Evolutionary conservation across 30 jellyfish, hydroid and myxozoan species (phyloP).

Genomic region (Clytia hemisphaerica): DNA sequence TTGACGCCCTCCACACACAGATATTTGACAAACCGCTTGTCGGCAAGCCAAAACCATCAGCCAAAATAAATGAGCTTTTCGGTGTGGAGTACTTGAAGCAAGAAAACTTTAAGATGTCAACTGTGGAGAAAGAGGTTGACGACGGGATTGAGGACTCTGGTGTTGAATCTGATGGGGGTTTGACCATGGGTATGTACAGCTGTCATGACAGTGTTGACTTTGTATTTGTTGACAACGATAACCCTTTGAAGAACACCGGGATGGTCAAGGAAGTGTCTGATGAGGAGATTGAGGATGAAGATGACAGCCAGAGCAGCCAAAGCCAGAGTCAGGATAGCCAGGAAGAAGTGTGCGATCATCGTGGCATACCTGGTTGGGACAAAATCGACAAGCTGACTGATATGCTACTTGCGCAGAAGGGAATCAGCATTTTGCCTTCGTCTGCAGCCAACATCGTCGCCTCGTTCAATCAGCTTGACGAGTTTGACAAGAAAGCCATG

Average conservation of each 20-base stretch:
- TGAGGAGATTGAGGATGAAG: slow-evolving; percentile 18
- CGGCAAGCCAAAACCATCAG: not conserved
- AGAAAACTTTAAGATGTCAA: not conserved
- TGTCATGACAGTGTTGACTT: too few species aligned
- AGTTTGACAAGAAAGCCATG: slow-evolving; percentile 23
- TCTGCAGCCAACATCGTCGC: not conserved
- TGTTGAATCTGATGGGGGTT: too few species aligned
- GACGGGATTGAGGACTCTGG: too few species aligned
- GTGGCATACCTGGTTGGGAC: slow-evolving; percentile 34
- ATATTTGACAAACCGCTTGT: not conserved
- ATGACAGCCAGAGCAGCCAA: not conserved
- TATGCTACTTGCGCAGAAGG: not conserved
- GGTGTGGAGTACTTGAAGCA: slow-evolving; percentile 35
- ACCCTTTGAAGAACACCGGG: too few species aligned
- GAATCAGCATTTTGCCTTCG: slow-evolving; percentile 8
- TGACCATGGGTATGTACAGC: too few species aligned
- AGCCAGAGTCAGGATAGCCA: not conserved
- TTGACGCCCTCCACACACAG: not conserved
- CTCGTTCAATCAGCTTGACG: slow-evolving; percentile 18
- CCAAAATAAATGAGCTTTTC: not conserved
- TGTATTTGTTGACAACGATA: too few species aligned
- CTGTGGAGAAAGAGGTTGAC: slow-evolving; percentile 1
- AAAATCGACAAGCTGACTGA: slow-evolving; percentile 24
- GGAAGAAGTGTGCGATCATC: slow-evolving; percentile 1
- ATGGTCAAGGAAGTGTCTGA: too few species aligned